A percentile compares a stretch with the other conserved stretches of the same genome.
Evolutionary conservation across 2,113 vertebrate genomes (phyloP).

Genomic region (Oxyura jamaicensis): DNA sequence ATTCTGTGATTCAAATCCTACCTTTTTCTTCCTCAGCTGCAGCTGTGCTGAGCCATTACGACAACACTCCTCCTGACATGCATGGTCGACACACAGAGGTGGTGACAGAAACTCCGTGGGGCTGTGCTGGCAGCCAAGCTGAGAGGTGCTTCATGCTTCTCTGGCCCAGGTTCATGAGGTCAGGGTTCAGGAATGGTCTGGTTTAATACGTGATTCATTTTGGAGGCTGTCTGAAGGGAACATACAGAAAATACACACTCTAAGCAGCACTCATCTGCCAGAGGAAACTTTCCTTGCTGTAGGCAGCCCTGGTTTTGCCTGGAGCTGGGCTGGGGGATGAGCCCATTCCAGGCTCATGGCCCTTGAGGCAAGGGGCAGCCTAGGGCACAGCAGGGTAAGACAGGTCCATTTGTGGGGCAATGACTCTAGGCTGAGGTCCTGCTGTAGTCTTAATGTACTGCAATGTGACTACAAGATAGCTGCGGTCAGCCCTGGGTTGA

Average conservation of each 20-base stretch:
- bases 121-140: background rate
- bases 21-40: background rate
- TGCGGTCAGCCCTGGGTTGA: background rate
- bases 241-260: background rate
- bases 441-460: background rate
- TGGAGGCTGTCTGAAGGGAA: background rate
- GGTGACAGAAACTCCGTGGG: background rate
- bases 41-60: background rate
- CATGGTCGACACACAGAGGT: background rate
- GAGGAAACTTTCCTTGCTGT: background rate
- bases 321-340: background rate
- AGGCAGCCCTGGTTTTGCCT: background rate
- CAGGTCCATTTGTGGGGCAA: rapidly evolving
- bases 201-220: background rate
- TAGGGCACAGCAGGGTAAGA: background rate
- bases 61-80: background rate
- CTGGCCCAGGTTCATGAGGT: background rate
- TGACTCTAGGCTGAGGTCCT: background rate
- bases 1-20: too few species aligned
- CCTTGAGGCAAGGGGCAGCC: rapidly evolving
- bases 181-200: background rate
- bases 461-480: rapidly evolving
- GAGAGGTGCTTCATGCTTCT: background rate
- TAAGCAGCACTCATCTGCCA: background rate
- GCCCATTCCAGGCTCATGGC: rapidly evolving